A percentile compares a stretch with the other conserved stretches of the same genome.
phyloP scores from a whole-genome alignment of 2,888 invertebrate species.

The Ormia ochracea region DNA sequence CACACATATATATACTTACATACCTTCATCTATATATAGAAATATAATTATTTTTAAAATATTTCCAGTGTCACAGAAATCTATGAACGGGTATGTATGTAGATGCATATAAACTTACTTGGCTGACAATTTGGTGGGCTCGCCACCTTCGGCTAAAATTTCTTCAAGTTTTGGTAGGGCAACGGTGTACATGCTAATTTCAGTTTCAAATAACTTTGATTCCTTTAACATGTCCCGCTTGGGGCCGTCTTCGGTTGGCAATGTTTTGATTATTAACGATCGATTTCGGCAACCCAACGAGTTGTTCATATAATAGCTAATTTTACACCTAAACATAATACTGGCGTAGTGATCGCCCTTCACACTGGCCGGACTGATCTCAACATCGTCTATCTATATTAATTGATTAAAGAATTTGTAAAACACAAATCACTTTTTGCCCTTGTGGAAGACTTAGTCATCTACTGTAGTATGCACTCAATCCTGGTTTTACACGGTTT shows the following conservation, averaged over 20 bases:
- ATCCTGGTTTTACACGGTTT: no score
- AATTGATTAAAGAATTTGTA: no score
- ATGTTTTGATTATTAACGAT: slow-evolving; percentile 64
- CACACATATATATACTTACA: no score
- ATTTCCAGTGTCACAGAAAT: no score
- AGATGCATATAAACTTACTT: slow-evolving; percentile 16
- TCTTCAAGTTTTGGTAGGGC: slow-evolving; percentile 65
- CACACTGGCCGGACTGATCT: slow-evolving; percentile 56
- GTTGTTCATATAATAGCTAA: slow-evolving; percentile 29
- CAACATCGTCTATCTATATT: slow-evolving; percentile 30
- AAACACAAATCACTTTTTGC: no score
- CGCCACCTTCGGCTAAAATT: slow-evolving; percentile 60
- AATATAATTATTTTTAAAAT: no score
- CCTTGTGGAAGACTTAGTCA: no score
- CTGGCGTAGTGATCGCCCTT: slow-evolving; percentile 68
- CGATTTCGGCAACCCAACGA: not conserved
- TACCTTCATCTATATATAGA: no score
- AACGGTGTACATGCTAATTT: slow-evolving; percentile 65
- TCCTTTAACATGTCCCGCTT: slow-evolving; percentile 64
- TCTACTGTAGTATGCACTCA: no score
- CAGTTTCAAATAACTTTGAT: slow-evolving; percentile 63
- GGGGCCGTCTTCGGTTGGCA: slow-evolving; percentile 59
- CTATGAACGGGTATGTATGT: no score
- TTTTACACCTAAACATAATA: slow-evolving; percentile 64
- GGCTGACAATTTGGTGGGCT: slow-evolving; percentile 62